Conservation (phyloP, 1,140 invertebrate genomes). For the Tetragnatha versicolor region DNA sequence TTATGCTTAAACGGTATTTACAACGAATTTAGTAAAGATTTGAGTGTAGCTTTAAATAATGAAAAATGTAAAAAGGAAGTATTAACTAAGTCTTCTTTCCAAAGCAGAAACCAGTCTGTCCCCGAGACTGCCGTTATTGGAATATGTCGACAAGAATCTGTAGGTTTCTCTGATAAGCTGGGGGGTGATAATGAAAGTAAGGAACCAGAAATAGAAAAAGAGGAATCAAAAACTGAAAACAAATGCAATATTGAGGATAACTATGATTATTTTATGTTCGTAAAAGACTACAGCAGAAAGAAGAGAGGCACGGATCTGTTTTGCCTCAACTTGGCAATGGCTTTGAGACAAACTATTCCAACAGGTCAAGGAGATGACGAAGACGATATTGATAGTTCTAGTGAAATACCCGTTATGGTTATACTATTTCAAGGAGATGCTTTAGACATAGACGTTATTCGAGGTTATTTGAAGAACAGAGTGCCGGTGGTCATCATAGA, state of each 20-base stretch:
- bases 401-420: constrained; percentile 63
- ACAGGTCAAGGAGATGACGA: not conserved
- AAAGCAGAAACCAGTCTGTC: not conserved
- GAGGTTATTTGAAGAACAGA: constrained; percentile 62
- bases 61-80: not conserved
- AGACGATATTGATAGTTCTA: not conserved
- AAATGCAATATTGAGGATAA: not conserved
- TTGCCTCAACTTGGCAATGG: not conserved
- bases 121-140: constrained; percentile 48
- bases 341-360: not conserved
- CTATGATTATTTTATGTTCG: constrained; percentile 19
- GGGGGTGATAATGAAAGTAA: not conserved
- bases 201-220: not conserved
- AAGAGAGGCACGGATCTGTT: not conserved
- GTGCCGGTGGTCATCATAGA: constrained; percentile 65
- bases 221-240: too few relatives aligned
- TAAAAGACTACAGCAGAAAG: constrained; percentile 1
- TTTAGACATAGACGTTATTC: constrained; percentile 61
- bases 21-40: constrained; percentile 60
- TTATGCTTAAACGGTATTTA: constrained; percentile 63
- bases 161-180: constrained; percentile 25
- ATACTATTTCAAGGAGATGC: constrained; percentile 64
- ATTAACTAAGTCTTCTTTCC: not conserved
- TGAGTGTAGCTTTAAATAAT: constrained; percentile 61
- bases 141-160: not conserved